Percentiles rank a stretch among this genome's conserved stretches.
Evolutionary conservation across 2,797 vertebrate genomes (phyloP).

Genomic region (Sebastes jordani): DNA sequence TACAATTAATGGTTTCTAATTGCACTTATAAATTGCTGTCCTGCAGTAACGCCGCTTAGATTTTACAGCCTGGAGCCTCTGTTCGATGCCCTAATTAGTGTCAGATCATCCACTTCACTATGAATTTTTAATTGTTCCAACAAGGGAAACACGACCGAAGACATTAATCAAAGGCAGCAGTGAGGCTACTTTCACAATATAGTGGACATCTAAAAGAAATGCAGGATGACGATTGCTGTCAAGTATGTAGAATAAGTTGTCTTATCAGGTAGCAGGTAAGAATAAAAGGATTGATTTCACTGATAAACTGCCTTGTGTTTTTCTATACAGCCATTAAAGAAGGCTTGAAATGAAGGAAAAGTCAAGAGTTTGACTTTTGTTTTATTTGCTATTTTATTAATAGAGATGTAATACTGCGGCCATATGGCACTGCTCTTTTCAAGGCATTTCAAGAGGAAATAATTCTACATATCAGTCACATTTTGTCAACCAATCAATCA

Average conservation of each 20-base stretch:
- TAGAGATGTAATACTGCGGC: not conserved
- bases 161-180: slow-evolving; percentile 18
- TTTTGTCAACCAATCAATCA: not conserved
- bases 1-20: not conserved
- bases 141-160: not conserved
- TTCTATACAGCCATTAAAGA: not conserved
- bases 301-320: not conserved
- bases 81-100: slow-evolving; percentile 23
- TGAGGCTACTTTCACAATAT: not conserved
- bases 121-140: slow-evolving; percentile 42
- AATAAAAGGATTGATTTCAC: not conserved
- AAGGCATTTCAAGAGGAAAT: not conserved
- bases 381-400: not conserved
- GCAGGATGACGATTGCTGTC: not conserved
- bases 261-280: not conserved
- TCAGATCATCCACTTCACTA: slow-evolving; percentile 21
- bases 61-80: slow-evolving; percentile 18
- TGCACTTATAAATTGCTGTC: slow-evolving; percentile 30
- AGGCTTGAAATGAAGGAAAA: not conserved
- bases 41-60: slow-evolving; percentile 4
- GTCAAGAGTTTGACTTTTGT: not conserved
- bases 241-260: not conserved
- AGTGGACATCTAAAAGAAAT: not conserved
- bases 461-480: not conserved
- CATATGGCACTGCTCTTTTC: not conserved